Base-by-base conservation (phyloP, 1,140 invertebrate species). In the Macrobrachium nipponense region DNA sequence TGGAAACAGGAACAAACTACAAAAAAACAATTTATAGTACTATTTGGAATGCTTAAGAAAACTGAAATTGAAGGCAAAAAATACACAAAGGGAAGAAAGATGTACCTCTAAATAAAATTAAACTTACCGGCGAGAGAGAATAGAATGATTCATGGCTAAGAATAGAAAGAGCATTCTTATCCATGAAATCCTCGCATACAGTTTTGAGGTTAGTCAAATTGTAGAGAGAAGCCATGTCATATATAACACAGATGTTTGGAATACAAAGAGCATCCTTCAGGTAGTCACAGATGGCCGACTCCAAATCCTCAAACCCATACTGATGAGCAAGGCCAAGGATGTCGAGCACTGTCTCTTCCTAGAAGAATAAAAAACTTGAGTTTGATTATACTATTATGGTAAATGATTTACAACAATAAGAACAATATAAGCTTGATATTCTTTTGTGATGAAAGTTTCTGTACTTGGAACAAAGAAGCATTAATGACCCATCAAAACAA, bases 241-340 rank as follows among this genome's bases (percentile, higher is more conserved):
- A 95, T 89, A 99, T 97, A 8, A 96, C 93, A 92, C 97, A 99
- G 2, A 98, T 96, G 92, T 99, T 99, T 89, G 94, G 93, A 72
- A 96, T 93, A 75, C 95, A 95, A 20, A 99, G 92, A 89, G 96
- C 95, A 90, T 97, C 96, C 88, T 95, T 94, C 87, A 99, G 92
- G 92, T 98, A 98, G 90, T 98, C 96, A 2, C 97, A 98, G 86
- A 99, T 97, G 17, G 97, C 94, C 12, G 94, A 92, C 92, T 99
- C 97, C 76, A 99, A 91, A 90, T 98, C 96, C 87, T 94, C 93
- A 93, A 99, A 98, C 60, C 97, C 97, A 93, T 98, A 99, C 89
- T 98, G 95, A 93, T 99, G 97, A 43, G 97, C 96, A 90, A 99
- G 93, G 51, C 94, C 96, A 76, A 98, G 91, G 70, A 97, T 95